A percentile compares a stretch with the other conserved stretches of the same genome.
phyloP scores from a whole-genome alignment of 1,140 invertebrate genomes.

The Bombus cullumanus region DNA sequence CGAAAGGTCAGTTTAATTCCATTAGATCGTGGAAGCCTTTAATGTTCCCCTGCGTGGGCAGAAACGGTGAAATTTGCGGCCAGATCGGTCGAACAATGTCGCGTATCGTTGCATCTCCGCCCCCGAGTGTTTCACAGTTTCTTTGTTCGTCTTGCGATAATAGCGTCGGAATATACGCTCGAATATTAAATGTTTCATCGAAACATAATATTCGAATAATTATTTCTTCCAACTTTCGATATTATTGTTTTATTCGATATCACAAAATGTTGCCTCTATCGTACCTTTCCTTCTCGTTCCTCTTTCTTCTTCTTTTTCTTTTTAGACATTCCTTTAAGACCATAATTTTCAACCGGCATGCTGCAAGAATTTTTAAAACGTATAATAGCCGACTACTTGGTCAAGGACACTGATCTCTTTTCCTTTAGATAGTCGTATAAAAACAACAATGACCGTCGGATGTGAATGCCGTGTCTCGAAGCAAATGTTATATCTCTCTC shows the following conservation, averaged over 20 bases:
- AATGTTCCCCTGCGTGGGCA: conserved; percentile 23
- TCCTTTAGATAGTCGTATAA: too few relatives aligned
- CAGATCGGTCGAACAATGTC: conserved; percentile 30
- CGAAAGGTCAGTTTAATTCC: conserved; percentile 39
- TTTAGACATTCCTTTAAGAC: neutral
- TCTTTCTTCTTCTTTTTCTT: too few relatives aligned
- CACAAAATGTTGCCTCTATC: neutral
- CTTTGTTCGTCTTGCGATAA: neutral
- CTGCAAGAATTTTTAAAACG: neutral
- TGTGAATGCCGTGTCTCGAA: too few relatives aligned
- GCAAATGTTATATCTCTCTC: too few relatives aligned
- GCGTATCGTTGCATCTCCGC: conserved; percentile 34
- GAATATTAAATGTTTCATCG: neutral
- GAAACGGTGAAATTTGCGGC: conserved; percentile 35
- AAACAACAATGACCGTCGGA: too few relatives aligned
- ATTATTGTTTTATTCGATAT: too few relatives aligned
- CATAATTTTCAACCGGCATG: too few relatives aligned
- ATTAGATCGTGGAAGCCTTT: conserved; percentile 44
- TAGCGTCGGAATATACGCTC: neutral
- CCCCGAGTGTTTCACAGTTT: neutral
- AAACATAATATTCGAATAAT: neutral
- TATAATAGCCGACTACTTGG: too few relatives aligned
- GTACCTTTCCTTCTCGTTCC: neutral
- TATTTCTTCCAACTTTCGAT: neutral
- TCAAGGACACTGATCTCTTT: too few relatives aligned